These are phyloP conservation scores for Epizoanthus rinbou DNA, from an alignment of 92 coral and sea anemone species.

Conservation along the genomic window DNA sequence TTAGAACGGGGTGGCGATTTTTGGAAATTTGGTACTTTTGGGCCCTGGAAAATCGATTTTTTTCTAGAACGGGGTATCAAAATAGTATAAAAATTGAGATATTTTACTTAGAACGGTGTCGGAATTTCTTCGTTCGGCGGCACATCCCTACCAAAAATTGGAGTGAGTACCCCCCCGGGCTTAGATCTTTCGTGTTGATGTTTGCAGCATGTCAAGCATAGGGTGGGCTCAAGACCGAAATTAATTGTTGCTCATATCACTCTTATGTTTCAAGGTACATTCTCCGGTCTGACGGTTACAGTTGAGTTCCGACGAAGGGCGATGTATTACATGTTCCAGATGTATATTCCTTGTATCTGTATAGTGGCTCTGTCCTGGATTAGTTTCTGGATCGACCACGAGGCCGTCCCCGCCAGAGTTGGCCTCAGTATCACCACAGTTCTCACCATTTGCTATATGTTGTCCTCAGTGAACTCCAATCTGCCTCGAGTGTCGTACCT, in stretches of 20 bases:
- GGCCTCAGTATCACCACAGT: conserved; percentile 98
- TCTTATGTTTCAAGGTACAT: conserved; percentile 56
- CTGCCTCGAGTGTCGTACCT: conserved; percentile 95
- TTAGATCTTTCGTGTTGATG: too few species aligned
- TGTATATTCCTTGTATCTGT: conserved; percentile 93
- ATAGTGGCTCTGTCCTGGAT: conserved; percentile 95
- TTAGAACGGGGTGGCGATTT: too few species aligned
- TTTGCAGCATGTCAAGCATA: too few species aligned
- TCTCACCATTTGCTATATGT: conserved; percentile 90
- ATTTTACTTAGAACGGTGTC: too few species aligned
- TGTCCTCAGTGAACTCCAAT: conserved; percentile 90
- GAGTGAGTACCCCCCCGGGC: too few species aligned
- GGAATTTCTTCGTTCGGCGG: too few species aligned
- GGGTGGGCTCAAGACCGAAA: too few species aligned
- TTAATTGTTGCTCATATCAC: not conserved
- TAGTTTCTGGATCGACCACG: conserved; percentile 95
- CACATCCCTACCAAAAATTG: too few species aligned
- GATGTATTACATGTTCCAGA: conserved; percentile 91
- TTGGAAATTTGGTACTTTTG: too few species aligned
- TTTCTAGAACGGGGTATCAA: too few species aligned
- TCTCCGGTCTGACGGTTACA: conserved; percentile 90
- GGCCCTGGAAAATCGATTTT: too few species aligned
- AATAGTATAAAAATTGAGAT: too few species aligned
- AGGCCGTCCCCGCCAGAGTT: conserved; percentile 93
- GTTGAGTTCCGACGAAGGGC: conserved; percentile 85